Evolutionary conservation across 2,888 invertebrate species (phyloP).

Genomic region (Acanthoscelides obtectus): DNA sequence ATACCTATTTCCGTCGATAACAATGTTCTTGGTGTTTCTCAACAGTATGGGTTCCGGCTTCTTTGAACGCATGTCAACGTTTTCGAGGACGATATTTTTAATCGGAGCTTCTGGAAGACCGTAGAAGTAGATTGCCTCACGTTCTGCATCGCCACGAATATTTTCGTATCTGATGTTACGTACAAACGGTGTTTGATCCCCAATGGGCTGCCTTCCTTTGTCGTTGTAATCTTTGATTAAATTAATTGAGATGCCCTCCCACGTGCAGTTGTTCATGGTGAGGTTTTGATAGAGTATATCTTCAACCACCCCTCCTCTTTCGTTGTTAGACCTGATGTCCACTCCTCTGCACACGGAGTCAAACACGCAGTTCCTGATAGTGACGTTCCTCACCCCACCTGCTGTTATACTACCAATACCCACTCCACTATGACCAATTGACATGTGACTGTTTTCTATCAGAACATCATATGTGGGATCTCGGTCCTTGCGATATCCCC

Average conservation of each 20-base stretch:
- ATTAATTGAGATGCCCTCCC: too few relatives aligned
- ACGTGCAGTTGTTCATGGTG: too few relatives aligned
- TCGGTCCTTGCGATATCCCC: neutral
- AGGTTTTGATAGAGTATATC: too few relatives aligned
- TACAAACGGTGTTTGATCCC: too few relatives aligned
- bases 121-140: neutral
- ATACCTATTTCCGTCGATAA: too few relatives aligned
- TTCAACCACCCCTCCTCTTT: neutral
- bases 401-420: too few relatives aligned
- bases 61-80: too few relatives aligned
- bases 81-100: too few relatives aligned
- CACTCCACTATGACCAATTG: too few relatives aligned
- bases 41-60: neutral
- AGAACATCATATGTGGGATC: neutral
- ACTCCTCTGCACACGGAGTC: too few relatives aligned
- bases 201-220: neutral
- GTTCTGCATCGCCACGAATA: neutral
- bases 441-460: too few relatives aligned
- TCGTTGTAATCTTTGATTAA: neutral
- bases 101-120: neutral
- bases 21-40: neutral
- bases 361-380: neutral
- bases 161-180: too few relatives aligned
- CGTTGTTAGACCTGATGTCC: neutral
- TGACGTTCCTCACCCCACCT: neutral